Evolutionary conservation across 2,888 invertebrate genomes (phyloP).

Genomic region (Andrena fulva): DNA sequence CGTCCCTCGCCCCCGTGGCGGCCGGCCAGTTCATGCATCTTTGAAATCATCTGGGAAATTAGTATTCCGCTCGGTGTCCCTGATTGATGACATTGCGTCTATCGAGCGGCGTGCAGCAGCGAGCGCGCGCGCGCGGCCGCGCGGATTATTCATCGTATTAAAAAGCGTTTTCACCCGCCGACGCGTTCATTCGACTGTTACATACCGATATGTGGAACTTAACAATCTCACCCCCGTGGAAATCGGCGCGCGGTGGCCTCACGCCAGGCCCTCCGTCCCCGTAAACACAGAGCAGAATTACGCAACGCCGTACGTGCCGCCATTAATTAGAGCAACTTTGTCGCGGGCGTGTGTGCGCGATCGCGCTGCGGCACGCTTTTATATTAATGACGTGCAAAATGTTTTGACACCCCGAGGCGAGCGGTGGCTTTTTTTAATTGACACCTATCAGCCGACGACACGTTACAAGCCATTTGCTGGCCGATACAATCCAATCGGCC

Average conservation of each 20-base stretch:
- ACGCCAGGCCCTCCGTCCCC: conserved; percentile 30
- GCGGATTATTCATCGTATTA: conserved; percentile 71
- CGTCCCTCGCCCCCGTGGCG: not conserved
- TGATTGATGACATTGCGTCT: conserved; percentile 69
- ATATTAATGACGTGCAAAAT: conserved; percentile 68
- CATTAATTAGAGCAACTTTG: conserved; percentile 74
- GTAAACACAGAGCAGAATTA: conserved; percentile 69
- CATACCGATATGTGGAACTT: conserved; percentile 75
- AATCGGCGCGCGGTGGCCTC: conserved; percentile 54
- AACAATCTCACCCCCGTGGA: conserved; percentile 71
- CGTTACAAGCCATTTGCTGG: not conserved
- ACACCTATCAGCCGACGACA: conserved; percentile 55
- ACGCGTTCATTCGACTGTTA: conserved; percentile 68
- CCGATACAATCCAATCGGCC: conserved; percentile 4
- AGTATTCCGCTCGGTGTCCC: conserved; percentile 59
- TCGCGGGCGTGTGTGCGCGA: conserved; percentile 30
- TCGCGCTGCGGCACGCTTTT: conserved; percentile 60
- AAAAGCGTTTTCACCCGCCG: conserved; percentile 69
- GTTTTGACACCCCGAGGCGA: conserved; percentile 65
- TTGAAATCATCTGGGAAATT: conserved; percentile 59
- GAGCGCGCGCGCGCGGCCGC: not conserved
- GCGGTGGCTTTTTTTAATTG: conserved; percentile 66
- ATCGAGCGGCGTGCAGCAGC: conserved; percentile 55
- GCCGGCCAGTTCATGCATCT: conserved; percentile 21
- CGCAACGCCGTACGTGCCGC: conserved; percentile 70